Percentiles rank a stretch among this genome's conserved stretches.
Conservation (phyloP, 2,797 vertebrate genomes). For the Xenops minutus region DNA sequence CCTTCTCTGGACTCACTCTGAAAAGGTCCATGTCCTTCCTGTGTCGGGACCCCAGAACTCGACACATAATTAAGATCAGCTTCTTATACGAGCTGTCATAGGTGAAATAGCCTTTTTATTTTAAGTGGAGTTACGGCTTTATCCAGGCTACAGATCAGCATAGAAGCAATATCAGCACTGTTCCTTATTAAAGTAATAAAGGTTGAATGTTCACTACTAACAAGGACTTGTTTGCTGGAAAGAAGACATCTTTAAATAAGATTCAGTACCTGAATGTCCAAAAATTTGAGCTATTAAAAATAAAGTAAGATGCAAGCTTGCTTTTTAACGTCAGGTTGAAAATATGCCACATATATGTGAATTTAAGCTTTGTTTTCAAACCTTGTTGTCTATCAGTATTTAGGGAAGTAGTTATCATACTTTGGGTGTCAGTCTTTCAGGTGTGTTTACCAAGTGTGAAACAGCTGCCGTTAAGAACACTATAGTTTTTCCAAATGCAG, state of each 20-base stretch:
- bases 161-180: not conserved
- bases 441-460: not conserved
- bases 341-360: not conserved
- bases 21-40: not conserved
- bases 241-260: not conserved
- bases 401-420: not conserved
- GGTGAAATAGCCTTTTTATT: not conserved
- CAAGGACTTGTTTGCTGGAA: not conserved
- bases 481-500: not conserved
- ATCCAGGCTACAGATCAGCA: not conserved
- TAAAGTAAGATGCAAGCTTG: not conserved
- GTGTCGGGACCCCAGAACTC: not conserved
- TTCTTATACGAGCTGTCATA: not conserved
- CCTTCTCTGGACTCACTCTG: not conserved
- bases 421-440: not conserved
- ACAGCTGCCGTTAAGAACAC: not conserved
- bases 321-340: not conserved
- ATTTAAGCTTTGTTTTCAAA: not conserved
- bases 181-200: no score
- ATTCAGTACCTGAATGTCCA: not conserved
- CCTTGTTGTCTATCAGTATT: not conserved
- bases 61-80: not conserved
- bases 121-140: not conserved
- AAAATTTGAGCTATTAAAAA: not conserved
- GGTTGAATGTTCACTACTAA: not conserved